Evolutionary conservation across 2,113 vertebrate species (phyloP).

Genomic region (Platycercus adscitus): DNA sequence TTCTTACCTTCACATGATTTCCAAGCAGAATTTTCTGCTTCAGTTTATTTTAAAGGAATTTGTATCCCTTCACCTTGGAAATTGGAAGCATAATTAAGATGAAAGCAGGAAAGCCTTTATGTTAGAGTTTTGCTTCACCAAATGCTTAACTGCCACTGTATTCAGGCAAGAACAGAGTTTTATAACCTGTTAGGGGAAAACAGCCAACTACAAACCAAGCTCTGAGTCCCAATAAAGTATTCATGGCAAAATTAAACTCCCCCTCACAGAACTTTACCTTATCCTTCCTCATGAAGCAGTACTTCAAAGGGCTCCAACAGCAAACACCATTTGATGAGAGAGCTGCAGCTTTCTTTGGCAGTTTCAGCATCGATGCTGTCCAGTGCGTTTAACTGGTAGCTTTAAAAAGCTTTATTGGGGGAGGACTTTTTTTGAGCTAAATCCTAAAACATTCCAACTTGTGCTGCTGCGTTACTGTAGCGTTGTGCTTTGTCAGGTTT

Average conservation of each 20-base stretch:
- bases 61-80: not conserved
- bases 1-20: not conserved
- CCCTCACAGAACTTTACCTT: not conserved
- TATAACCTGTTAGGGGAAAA: not conserved
- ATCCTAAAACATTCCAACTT: rapidly evolving
- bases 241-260: rapidly evolving
- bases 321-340: not conserved
- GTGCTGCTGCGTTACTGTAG: rapidly evolving
- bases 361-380: not conserved
- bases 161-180: not conserved
- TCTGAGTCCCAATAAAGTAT: not conserved
- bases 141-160: not conserved
- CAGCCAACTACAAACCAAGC: rapidly evolving
- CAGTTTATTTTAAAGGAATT: not conserved
- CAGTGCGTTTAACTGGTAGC: rapidly evolving
- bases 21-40: not conserved
- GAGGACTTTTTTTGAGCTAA: rapidly evolving
- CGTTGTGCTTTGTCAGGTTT: rapidly evolving
- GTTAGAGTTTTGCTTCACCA: not conserved
- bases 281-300: not conserved
- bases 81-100: not conserved
- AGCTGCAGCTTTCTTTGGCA: not conserved
- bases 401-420: not conserved
- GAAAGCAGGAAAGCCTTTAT: not conserved
- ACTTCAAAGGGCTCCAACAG: not conserved